Conservation (phyloP, 2,888 invertebrate species). For the Steinernema carpocapsae region DNA sequence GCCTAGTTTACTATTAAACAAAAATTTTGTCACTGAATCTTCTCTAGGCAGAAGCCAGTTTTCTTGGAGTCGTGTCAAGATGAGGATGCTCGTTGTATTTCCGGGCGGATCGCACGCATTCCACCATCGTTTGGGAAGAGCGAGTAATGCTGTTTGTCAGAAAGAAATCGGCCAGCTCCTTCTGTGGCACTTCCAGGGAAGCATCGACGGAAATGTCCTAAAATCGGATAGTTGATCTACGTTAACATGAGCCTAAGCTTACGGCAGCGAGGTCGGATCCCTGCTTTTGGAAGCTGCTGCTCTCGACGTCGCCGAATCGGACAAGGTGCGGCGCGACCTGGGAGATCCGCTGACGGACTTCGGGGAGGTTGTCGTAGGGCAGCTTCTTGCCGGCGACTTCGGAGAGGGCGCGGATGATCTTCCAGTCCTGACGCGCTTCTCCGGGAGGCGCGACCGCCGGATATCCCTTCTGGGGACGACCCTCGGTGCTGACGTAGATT, state of each 20-base stretch:
- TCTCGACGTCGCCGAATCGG: constrained; percentile 82
- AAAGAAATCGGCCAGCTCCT: constrained; percentile 77
- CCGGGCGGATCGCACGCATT: constrained; percentile 71
- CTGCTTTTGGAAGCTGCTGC: constrained; percentile 83
- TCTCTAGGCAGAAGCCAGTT: constrained; percentile 35
- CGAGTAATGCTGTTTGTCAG: constrained; percentile 96
- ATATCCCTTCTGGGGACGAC: constrained; percentile 76
- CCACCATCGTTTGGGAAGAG: constrained; percentile 97
- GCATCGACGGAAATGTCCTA: constrained; percentile 34
- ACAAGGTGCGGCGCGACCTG: constrained; percentile 85
- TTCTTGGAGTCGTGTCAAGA: constrained; percentile 26
- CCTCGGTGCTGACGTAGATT: constrained; percentile 97
- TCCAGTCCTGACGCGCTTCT: constrained; percentile 93
- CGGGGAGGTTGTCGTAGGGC: constrained; percentile 85
- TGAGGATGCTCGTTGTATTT: constrained; percentile 43
- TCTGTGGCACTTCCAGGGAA: constrained; percentile 43
- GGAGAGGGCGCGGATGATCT: constrained; percentile 92
- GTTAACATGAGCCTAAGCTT: neutral
- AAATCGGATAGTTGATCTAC: neutral
- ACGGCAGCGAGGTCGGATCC: constrained; percentile 76
- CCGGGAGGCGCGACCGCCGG: constrained; percentile 68
- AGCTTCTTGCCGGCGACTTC: constrained; percentile 81
- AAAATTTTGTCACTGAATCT: constrained; percentile 15
- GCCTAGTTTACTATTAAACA: constrained; percentile 32
- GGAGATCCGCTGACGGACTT: constrained; percentile 81